phyloP scores from a whole-genome alignment of 92 coral and sea anemone genomes.

The Umimayanthus kanabou region DNA sequence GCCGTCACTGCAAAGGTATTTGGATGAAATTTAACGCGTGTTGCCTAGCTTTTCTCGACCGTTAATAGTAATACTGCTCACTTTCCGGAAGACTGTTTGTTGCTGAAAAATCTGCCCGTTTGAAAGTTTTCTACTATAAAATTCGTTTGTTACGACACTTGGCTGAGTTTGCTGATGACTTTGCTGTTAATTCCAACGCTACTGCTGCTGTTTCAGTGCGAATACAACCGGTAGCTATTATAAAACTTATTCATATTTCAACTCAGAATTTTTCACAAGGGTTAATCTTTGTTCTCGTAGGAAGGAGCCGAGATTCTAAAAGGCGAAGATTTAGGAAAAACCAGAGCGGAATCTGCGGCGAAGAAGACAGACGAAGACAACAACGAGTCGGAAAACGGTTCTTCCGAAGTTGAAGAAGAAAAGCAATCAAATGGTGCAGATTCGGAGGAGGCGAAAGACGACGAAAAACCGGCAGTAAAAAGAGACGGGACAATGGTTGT shows the following conservation, averaged over 20 bases:
- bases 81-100: conserved; percentile 15
- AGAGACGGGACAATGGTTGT: conserved; percentile 84
- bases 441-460: conserved; percentile 51
- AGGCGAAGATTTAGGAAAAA: conserved; percentile 92
- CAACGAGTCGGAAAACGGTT: conserved; percentile 45
- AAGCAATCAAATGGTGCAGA: conserved; percentile 50
- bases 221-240: conserved; percentile 4
- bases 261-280: background rate
- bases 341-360: conserved; percentile 87
- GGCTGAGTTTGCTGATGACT: background rate
- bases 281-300: conserved; percentile 39
- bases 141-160: background rate
- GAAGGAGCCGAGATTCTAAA: conserved; percentile 92
- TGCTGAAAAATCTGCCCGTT: background rate
- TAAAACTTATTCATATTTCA: conserved; percentile 29
- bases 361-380: conserved; percentile 68
- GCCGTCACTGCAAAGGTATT: conserved; percentile 91
- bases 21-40: background rate
- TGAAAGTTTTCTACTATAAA: background rate
- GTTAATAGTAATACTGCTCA: conserved; percentile 37
- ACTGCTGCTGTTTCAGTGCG: conserved; percentile 32
- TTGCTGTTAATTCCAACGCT: background rate
- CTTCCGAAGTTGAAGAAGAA: conserved; percentile 50
- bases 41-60: background rate
- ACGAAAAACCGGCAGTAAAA: conserved; percentile 80